Evolutionary conservation across 2,113 vertebrate genomes (phyloP).

Genomic region (Cariama cristata): DNA sequence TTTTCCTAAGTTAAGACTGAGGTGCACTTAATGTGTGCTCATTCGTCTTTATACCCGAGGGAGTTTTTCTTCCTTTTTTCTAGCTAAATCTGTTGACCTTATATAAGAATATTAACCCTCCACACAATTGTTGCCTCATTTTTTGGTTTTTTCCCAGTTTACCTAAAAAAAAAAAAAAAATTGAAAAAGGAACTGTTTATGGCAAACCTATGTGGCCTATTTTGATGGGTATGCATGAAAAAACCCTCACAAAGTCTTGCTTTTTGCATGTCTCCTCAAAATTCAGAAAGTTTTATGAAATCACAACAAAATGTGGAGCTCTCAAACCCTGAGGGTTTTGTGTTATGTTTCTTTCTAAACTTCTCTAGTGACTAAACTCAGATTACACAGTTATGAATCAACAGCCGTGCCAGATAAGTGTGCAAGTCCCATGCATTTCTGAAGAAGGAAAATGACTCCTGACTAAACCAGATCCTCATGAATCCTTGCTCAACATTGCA

Average conservation of each 20-base stretch:
- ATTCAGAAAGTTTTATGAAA: not conserved
- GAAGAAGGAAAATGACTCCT: not conserved
- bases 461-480: not conserved
- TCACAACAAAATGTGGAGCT: not conserved
- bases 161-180: not conserved
- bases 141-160: not conserved
- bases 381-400: not conserved
- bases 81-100: not conserved
- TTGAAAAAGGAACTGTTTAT: not conserved
- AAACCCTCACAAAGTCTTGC: not conserved
- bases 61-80: not conserved
- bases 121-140: not conserved
- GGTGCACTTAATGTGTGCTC: not conserved
- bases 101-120: not conserved
- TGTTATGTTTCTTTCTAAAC: not conserved
- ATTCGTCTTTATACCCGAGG: rapidly evolving
- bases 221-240: not conserved
- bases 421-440: not conserved
- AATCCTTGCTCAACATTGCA: not conserved
- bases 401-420: not conserved
- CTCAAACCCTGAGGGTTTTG: not conserved
- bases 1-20: not conserved
- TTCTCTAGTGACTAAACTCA: not conserved
- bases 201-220: not conserved
- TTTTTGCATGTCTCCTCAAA: not conserved